Evolutionary conservation across 2,113 vertebrate genomes (phyloP), one percentile per base, ranked within the genome.

Genomic region (Stictonetta naevosa): DNA sequence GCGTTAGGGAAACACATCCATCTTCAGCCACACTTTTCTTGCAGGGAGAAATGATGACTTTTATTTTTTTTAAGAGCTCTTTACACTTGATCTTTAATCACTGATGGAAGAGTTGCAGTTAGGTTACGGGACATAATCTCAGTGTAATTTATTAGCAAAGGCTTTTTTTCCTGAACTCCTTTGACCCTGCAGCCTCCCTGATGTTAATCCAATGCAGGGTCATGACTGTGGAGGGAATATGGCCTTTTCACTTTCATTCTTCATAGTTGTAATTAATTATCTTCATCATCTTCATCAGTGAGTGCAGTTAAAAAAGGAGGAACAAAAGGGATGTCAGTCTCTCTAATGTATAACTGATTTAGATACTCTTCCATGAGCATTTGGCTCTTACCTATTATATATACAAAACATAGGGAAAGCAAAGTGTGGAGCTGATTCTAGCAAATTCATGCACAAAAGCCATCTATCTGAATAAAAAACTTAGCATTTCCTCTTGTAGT

Each of bases 261-360:
- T 92, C 83, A 89, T 58, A 92, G 60, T 23, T 82, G 11, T 82
- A 88, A 93, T 96, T 97, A 90, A 96, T 96, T 95, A 36, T 53
- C 69, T 92, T 62, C 73, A 82, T 72, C 46, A 86, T 90, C 85
- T 69, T 96, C 68, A 60, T 81, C 73, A 69, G 52, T 48, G 88
- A 92, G 73, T 72, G 78, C 78, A 33, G 71, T 44, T 84, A 90
- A 90, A 87, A 55, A 21, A 80, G 38, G 38, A 79, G 56, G 62
- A 92, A 79, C 76, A 93, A 96, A 94, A 93, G 69, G 42, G 23
- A 50, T 63, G 83, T 92, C 64, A 60, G 53, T 83, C 79, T 88
- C 50, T 88, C 48, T 94, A 90, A 92, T 68, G 86, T 76, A 93
- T 15, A 88, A 73, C 53, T 90, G 74, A 85, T 86, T 88, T 77